Evolutionary conservation across 2,797 vertebrate genomes (phyloP).

Genomic region (Sebastes oblongus): DNA sequence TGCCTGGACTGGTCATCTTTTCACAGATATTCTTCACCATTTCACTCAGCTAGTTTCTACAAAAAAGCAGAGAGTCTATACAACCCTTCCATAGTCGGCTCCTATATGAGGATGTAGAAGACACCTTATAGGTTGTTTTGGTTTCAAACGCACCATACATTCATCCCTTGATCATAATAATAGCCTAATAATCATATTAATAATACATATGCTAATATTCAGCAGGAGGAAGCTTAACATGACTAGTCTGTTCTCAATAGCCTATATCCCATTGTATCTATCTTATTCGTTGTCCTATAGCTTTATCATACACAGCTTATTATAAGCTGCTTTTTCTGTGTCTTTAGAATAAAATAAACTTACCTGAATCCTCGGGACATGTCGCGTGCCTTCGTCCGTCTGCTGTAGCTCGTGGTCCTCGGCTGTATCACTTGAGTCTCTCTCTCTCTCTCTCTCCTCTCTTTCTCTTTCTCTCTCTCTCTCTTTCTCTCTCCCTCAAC

Average conservation of each 20-base stretch:
- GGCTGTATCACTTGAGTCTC: slow-evolving; percentile 81
- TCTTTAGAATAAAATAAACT: slow-evolving; percentile 42
- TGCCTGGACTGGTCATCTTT: slow-evolving; percentile 7
- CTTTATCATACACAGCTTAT: not conserved
- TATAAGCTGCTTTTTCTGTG: not conserved
- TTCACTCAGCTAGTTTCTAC: slow-evolving; percentile 4
- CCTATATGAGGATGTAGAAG: not conserved
- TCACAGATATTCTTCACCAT: slow-evolving; percentile 3
- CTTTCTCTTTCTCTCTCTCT: slow-evolving; percentile 7
- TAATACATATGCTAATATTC: not conserved
- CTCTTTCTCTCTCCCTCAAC: slow-evolving; percentile 10
- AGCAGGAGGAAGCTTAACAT: not conserved
- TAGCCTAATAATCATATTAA: not conserved
- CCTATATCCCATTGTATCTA: not conserved
- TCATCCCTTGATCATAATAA: not conserved
- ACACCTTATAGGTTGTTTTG: not conserved
- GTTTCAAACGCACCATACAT: not conserved
- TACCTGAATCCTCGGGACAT: slow-evolving; percentile 86
- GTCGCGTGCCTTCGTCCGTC: slow-evolving; percentile 74
- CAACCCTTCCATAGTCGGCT: too few relatives aligned
- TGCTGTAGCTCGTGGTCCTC: slow-evolving; percentile 78
- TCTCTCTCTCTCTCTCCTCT: slow-evolving; percentile 14
- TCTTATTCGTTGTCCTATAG: not conserved
- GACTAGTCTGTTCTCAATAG: not conserved
- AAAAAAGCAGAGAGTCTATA: not conserved